Conservation (phyloP, 2,113 vertebrate species). For the Silurus asotus region DNA sequence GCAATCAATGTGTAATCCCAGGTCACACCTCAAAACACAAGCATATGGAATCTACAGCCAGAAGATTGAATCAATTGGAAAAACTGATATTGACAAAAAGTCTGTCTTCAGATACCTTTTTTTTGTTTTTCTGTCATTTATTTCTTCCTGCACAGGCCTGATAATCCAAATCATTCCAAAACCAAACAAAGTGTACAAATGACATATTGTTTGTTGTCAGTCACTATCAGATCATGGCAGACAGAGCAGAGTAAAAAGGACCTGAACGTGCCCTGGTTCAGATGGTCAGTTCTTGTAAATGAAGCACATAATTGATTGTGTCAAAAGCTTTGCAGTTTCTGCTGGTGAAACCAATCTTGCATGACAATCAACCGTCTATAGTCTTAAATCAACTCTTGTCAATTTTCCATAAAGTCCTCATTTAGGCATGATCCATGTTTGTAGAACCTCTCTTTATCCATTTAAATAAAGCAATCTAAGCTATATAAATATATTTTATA, state of each 20-base stretch:
- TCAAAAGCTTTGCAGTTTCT: not conserved
- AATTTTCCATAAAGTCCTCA: not conserved
- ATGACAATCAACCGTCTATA: not conserved
- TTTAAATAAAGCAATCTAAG: not conserved
- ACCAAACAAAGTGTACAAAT: not conserved
- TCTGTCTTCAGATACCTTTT: not conserved
- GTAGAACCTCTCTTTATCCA: not conserved
- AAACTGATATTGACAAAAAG: not conserved
- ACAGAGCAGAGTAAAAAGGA: not conserved
- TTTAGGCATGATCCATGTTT: not conserved
- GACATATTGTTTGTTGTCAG: not conserved
- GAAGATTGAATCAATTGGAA: not conserved
- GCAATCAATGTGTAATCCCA: conserved; percentile 31
- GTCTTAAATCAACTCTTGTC: not conserved
- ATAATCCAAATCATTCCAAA: not conserved
- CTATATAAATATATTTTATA: not conserved
- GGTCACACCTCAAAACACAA: conserved; percentile 3
- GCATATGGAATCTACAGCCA: not conserved
- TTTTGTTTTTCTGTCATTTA: not conserved
- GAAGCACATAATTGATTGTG: not conserved
- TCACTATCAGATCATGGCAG: not conserved
- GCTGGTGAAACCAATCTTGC: not conserved
- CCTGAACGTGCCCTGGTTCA: not conserved
- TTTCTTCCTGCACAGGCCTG: not conserved
- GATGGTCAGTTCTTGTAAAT: not conserved